phyloP scores from a whole-genome alignment of 2,888 invertebrate genomes.

The Argyresthia goedartella region DNA sequence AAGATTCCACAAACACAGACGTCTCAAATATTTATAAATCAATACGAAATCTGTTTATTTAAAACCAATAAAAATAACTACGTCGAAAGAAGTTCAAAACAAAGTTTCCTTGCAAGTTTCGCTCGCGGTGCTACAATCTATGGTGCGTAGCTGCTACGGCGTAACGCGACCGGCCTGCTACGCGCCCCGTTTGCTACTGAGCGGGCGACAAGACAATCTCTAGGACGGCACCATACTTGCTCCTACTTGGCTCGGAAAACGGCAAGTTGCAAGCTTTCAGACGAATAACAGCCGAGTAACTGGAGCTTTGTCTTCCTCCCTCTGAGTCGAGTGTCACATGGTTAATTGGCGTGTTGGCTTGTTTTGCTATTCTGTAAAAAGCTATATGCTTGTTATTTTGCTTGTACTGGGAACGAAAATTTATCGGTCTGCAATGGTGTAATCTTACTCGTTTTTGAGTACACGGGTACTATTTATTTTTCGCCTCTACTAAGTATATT shows the following conservation, averaged over 20 bases:
- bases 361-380: background rate
- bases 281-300: constrained; percentile 45
- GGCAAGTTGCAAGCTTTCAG: constrained; percentile 56
- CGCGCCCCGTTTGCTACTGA: constrained; percentile 58
- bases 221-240: constrained; percentile 36
- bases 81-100: no score
- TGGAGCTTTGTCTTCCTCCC: constrained; percentile 44
- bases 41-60: no score
- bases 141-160: constrained; percentile 18
- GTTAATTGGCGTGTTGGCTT: constrained; percentile 6
- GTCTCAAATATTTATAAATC: no score
- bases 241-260: constrained; percentile 40
- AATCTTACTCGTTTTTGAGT: no score
- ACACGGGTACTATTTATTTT: no score
- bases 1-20: background rate
- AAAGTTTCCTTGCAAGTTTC: no score
- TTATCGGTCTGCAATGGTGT: no score
- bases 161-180: constrained; percentile 47
- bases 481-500: no score
- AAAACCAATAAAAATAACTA: background rate
- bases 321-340: constrained; percentile 21
- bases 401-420: no score
- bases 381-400: background rate
- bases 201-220: constrained; percentile 56
- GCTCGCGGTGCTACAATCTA: constrained; percentile 18